phyloP scores from a whole-genome alignment of 2,113 vertebrate genomes.

The Beaufortia kweichowensis region DNA sequence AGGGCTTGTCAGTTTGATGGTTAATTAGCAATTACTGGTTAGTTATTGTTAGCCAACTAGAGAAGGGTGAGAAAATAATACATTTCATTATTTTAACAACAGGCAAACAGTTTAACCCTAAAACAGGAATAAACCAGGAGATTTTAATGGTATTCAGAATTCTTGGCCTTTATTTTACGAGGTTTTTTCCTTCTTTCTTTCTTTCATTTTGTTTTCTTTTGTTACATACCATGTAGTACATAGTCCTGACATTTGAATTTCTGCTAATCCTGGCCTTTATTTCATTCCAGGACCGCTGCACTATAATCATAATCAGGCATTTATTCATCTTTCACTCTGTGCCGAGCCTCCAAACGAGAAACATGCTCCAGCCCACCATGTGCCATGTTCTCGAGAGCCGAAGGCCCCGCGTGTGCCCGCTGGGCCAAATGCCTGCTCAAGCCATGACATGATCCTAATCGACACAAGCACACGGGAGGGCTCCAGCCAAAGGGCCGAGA shows the following conservation, averaged over 20 bases:
- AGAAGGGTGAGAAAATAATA: no score
- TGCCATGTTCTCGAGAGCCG: constrained; percentile 23
- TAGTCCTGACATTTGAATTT: constrained; percentile 28
- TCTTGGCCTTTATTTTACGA: no score
- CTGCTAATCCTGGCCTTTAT: constrained; percentile 11
- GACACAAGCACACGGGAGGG: constrained; percentile 46
- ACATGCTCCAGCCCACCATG: constrained; percentile 32
- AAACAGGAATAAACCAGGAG: no score
- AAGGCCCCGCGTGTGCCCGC: constrained; percentile 44
- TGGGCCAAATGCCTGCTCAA: constrained; percentile 58
- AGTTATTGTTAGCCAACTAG: no score
- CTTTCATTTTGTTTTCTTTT: not conserved
- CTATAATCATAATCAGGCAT: constrained; percentile 31
- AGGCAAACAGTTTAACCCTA: no score
- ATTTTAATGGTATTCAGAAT: no score
- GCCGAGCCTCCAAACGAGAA: constrained; percentile 3
- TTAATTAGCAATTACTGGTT: no score
- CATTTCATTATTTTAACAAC: no score
- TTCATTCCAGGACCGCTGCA: not conserved
- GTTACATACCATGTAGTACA: no score
- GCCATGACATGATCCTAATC: constrained; percentile 50
- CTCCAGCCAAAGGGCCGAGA: constrained; percentile 24
- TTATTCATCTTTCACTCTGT: constrained; percentile 21
- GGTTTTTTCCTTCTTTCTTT: no score
- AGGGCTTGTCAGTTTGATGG: no score